Percentiles rank a stretch among this genome's conserved stretches.
Evolutionary conservation across 2,797 vertebrate genomes (phyloP).

Genomic region (Mus spretus): DNA sequence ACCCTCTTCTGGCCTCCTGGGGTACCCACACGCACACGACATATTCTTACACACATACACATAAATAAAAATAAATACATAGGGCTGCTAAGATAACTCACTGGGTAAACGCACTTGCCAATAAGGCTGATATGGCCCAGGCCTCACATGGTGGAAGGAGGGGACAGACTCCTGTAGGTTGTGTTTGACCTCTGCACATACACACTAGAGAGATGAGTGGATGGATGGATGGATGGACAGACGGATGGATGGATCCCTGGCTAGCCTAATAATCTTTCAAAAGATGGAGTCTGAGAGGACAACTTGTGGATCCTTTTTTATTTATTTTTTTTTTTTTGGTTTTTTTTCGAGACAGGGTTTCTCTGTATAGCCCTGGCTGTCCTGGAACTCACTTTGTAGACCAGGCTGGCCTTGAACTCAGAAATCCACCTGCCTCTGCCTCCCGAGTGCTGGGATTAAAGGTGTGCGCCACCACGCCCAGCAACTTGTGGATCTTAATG

Average conservation of each 20-base stretch:
- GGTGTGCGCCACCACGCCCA: too few species aligned
- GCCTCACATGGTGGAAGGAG: neutral
- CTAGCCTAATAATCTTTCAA: neutral
- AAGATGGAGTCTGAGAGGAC: neutral
- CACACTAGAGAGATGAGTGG: neutral
- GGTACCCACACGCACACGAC: neutral
- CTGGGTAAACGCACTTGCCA: neutral
- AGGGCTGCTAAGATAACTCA: neutral
- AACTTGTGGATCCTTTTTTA: neutral
- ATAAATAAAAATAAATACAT: neutral
- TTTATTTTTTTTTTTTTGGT: too few species aligned
- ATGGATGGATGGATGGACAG: too few species aligned
- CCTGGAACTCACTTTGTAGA: too few species aligned
- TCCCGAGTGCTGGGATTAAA: too few species aligned
- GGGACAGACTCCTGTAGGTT: neutral
- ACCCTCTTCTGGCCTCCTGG: neutral
- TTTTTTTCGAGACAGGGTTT: too few species aligned
- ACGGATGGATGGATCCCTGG: neutral
- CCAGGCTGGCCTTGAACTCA: too few species aligned
- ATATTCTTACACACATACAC: neutral
- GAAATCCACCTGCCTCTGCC: too few species aligned
- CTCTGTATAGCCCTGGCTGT: too few species aligned
- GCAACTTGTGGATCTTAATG: neutral
- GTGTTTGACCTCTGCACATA: neutral
- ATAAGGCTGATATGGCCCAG: neutral